Base-by-base conservation (phyloP, 1,140 invertebrate species). In the Papilio polytes region DNA sequence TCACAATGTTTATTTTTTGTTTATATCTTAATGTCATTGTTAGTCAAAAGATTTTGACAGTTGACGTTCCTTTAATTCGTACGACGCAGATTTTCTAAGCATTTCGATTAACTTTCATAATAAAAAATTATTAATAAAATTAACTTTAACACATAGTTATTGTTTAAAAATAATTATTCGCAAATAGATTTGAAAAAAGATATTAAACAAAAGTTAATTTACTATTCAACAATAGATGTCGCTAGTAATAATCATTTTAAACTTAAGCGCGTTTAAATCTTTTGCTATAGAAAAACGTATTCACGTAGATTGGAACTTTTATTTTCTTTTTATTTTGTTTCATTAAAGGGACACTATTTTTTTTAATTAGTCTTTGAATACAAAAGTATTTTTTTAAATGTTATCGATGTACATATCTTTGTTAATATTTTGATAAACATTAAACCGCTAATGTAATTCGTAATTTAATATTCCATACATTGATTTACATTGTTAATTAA, bases 201-300 rank as follows among this genome's bases (percentile, higher is more conserved):
- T 18, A 15, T 70, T 15, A 70, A 22, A 15, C 3, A 31, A 70
- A 31, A 66, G 3, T 26, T 31, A 31, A 70, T 15, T 31, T 70
- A 0, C 63, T 31, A 36, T 31, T 15, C 63, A 70, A 15, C 63
- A 70, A 70, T 70, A 70, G 63, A 70, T 36, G 63, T 31, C 63
- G 63, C 26, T 70, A 70, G 12, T n/a, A 20, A 20, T 1, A 20
- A 4, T 18, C 18, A 2, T 56, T 20, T 31, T 12, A 3, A 31
- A 66, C 63, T 31, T 70, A 26, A 70, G 4, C 63, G 3, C 63
- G 63, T 36, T 70, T 31, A 70, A 31, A 70, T 70, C 63, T 70
- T 66, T 66, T 70, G 22, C 15, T 12, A 26, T 63, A 63, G 22
- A 63, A 63, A 63, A 63, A 63, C 26, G 20, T 2, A 26, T 63